These are phyloP conservation scores for Allophyes oxyacanthae DNA, from an alignment of 2,888 invertebrate genomes.

Conservation along the genomic window DNA sequence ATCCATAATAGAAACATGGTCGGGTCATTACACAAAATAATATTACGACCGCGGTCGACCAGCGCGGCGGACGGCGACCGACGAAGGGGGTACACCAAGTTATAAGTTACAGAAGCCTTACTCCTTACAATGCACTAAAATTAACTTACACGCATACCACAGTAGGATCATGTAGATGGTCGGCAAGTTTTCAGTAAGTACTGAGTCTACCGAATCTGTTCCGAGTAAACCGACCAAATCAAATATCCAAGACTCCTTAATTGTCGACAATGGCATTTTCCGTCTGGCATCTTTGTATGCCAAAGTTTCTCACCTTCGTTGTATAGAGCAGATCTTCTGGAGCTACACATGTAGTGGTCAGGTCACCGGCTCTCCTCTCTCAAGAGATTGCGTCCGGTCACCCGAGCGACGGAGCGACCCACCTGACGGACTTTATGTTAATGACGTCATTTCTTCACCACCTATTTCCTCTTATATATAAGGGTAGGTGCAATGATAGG, in stretches of 20 bases:
- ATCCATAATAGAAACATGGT: constrained; percentile 10
- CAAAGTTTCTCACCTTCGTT: too few relatives aligned
- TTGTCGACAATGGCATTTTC: too few relatives aligned
- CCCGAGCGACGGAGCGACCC: constrained; percentile 14
- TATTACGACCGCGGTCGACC: constrained; percentile 1
- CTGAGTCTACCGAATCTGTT: too few relatives aligned
- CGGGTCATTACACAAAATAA: constrained; percentile 35
- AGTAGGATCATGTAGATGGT: too few relatives aligned
- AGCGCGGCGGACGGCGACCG: not conserved
- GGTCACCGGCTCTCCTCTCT: not conserved
- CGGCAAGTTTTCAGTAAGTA: too few relatives aligned
- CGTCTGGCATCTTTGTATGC: too few relatives aligned
- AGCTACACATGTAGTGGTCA: not conserved
- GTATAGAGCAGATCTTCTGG: constrained; percentile 11
- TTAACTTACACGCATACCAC: too few relatives aligned
- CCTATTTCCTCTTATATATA: not conserved
- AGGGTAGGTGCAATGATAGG: not conserved
- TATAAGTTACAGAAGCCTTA: constrained; percentile 2
- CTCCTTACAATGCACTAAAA: not conserved
- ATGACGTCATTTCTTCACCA: constrained; percentile 11
- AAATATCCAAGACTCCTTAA: too few relatives aligned
- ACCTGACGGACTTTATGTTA: constrained; percentile 19
- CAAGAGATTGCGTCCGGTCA: constrained; percentile 24
- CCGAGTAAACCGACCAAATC: too few relatives aligned
- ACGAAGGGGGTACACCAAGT: not conserved